Percentiles rank a stretch among this genome's conserved stretches.
Conservation (phyloP, 2,797 vertebrate genomes). For the Coreius guichenoti region DNA sequence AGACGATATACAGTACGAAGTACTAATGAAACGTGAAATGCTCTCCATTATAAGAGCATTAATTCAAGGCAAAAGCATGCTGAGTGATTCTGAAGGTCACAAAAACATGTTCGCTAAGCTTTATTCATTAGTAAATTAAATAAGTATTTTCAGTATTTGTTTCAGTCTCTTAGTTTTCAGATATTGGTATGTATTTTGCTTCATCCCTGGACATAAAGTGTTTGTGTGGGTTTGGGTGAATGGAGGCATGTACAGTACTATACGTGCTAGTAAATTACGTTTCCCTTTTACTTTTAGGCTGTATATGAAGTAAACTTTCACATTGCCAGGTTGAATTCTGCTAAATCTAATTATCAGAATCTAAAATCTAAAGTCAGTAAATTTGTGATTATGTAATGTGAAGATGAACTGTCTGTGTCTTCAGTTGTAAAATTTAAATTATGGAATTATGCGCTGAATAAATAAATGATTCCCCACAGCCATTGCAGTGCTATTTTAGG, state of each 20-base stretch:
- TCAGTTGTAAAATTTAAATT: not conserved
- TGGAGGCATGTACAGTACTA: not conserved
- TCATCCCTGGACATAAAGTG: not conserved
- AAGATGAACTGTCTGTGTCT: not conserved
- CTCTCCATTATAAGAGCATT: no score
- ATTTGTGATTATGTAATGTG: not conserved
- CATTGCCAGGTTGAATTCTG: not conserved
- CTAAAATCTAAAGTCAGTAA: not conserved
- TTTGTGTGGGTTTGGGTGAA: not conserved
- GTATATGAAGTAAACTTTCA: not conserved
- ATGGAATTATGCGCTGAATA: conserved; percentile 15
- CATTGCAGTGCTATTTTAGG: conserved; percentile 67
- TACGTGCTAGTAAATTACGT: not conserved
- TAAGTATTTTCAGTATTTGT: no score
- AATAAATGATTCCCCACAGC: conserved; percentile 41
- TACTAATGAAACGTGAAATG: no score
- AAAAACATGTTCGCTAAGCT: no score
- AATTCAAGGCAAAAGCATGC: no score
- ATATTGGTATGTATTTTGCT: no score
- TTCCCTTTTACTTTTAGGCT: not conserved
- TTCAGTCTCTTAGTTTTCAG: no score
- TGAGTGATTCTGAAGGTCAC: no score
- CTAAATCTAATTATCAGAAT: not conserved
- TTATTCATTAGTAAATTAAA: no score
- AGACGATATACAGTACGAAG: no score